Base-by-base conservation (phyloP, 1,140 invertebrate genomes). In the Teleopsis dalmanni region DNA sequence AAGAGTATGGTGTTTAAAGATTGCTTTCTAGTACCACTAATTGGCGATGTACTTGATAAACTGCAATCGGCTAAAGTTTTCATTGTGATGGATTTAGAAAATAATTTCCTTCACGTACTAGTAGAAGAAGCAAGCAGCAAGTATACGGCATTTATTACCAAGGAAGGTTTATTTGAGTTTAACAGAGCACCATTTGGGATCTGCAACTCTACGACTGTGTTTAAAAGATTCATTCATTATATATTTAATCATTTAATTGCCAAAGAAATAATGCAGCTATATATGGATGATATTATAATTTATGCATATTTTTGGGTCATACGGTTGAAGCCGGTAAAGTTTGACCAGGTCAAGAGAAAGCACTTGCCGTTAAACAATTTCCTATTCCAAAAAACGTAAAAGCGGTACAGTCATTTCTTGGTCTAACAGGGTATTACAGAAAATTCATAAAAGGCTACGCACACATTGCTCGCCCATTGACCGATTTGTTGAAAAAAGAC, bases 381-480 rank as follows among this genome's bases (percentile, higher is more conserved):
- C n/a, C n/a, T n/a, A n/a, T n/a, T n/a, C n/a, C n/a, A n/a, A n/a
- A n/a, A n/a, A n/a, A n/a, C n/a, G n/a, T n/a, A n/a, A n/a, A n/a
- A n/a, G n/a, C n/a, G n/a, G n/a, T n/a, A n/a, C n/a, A n/a, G n/a
- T n/a, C n/a, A n/a, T n/a, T n/a, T n/a, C n/a, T n/a, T n/a, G n/a
- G n/a, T n/a, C n/a, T n/a, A n/a, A n/a, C n/a, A 26, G 21, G 41
- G 10, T 43, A 56, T 49, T 62, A 60, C 41, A 21, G 55, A 9
- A 62, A 58, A 50, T 55, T 63, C 35, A 54, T 59, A 22, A 46
- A 29, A 8, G 33, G 50, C 1, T 64, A 53, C 48, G 33, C 52
- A 1, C 10, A 22, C 14, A 60, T 54, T 11, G 53, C 56, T 10
- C 52, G 42, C 50, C 50, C 38, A 13, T 22, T 40, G 14, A 36